Conservation (phyloP, 2,888 invertebrate species). For the Caenorhabditis macrosperma region DNA sequence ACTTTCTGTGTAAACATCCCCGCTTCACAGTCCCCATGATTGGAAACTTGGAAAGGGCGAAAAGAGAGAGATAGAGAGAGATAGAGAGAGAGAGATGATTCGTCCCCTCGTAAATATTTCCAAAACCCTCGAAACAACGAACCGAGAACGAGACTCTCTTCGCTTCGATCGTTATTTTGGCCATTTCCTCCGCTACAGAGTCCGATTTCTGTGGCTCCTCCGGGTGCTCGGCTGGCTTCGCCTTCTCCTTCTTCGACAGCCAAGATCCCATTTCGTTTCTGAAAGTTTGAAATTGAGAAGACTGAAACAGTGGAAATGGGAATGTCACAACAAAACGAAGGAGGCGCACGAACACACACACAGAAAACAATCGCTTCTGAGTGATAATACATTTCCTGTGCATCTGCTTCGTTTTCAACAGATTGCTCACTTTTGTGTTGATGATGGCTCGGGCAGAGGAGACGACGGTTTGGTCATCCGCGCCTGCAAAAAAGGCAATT, state of each 20-base stretch:
- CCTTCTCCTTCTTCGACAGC: neutral
- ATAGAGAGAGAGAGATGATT: too few species aligned
- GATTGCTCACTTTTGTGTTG: neutral
- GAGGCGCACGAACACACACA: neutral
- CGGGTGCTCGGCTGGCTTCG: neutral
- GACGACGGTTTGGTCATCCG: neutral
- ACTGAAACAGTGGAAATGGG: neutral
- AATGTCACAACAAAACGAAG: neutral
- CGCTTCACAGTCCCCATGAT: too few species aligned
- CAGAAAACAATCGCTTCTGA: neutral
- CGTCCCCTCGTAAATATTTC: too few species aligned
- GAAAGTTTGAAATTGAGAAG: neutral
- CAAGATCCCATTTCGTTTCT: neutral
- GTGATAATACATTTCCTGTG: neutral
- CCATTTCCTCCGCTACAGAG: neutral
- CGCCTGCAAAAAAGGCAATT: neutral
- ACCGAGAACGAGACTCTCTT: constrained; percentile 3
- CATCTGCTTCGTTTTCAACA: neutral
- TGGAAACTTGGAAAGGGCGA: too few species aligned
- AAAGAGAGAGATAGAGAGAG: too few species aligned
- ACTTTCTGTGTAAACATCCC: too few species aligned
- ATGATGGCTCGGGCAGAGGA: neutral
- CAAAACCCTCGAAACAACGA: too few species aligned
- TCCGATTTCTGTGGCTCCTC: neutral
- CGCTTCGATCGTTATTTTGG: neutral